Evolutionary conservation across 2,888 invertebrate species (phyloP).

Genomic region (Pseudanteris insignis): DNA sequence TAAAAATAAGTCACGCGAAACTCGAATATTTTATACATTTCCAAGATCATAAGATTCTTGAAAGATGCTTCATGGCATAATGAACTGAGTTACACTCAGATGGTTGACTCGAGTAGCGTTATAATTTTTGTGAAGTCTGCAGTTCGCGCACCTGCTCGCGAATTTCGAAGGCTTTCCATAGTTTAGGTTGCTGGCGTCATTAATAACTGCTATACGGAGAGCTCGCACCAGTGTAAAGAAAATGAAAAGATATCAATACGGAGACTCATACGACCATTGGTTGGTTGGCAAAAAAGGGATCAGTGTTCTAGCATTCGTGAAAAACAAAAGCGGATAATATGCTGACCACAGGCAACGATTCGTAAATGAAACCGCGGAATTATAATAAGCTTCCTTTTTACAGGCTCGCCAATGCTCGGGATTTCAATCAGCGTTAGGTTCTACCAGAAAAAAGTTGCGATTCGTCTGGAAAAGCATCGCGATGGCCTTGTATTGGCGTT

Average conservation of each 20-base stretch:
- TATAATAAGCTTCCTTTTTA: conserved; percentile 16
- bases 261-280: too few species aligned
- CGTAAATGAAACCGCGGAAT: conserved; percentile 2
- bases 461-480: conserved; percentile 8
- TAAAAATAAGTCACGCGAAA: too few species aligned
- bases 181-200: conserved; percentile 14
- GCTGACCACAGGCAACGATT: conserved; percentile 4
- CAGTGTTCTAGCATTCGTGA: too few species aligned
- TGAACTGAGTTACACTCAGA: conserved; percentile 36
- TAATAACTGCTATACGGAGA: conserved; percentile 24
- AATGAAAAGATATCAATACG: too few species aligned
- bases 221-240: too few species aligned
- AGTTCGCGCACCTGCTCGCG: conserved; percentile 25
- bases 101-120: conserved; percentile 29
- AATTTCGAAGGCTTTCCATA: conserved; percentile 15
- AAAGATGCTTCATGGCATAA: conserved; percentile 17
- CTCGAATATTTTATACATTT: too few species aligned
- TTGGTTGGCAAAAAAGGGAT: too few species aligned
- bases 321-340: conserved; percentile 12
- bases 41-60: conserved; percentile 2
- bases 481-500: too few species aligned
- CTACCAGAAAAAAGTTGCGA: conserved; percentile 1
- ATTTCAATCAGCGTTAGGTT: conserved; percentile 15
- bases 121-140: conserved; percentile 34
- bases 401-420: not conserved